Evolutionary conservation across 2,888 invertebrate species (phyloP).

Genomic region (Dryobotodes eremita): DNA sequence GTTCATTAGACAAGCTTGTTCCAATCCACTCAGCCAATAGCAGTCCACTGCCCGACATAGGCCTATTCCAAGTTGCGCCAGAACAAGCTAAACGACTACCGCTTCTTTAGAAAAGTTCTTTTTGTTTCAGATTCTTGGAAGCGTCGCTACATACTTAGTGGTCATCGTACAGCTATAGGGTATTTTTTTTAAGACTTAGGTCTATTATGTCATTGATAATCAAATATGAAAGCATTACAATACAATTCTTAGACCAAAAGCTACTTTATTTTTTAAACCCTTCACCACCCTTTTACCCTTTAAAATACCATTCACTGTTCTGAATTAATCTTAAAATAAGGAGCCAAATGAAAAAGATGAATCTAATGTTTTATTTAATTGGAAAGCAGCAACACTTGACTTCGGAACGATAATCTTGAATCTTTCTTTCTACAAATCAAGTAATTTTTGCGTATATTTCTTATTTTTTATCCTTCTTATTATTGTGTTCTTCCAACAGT

Average conservation of each 20-base stretch:
- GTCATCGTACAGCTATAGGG: slow-evolving; percentile 69
- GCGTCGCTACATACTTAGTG: slow-evolving; percentile 72
- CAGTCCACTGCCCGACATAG: not conserved
- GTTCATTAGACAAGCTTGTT: not conserved
- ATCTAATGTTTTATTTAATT: too few relatives aligned
- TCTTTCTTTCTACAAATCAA: not conserved
- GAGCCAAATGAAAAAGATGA: not conserved
- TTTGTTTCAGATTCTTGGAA: slow-evolving; percentile 72
- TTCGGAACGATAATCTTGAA: not conserved
- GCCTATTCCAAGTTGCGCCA: not conserved
- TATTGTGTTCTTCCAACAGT: slow-evolving; percentile 76
- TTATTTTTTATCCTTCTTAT: slow-evolving; percentile 57
- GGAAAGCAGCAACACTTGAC: not conserved
- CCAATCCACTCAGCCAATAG: not conserved
- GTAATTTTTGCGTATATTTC: not conserved
- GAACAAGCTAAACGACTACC: not conserved
- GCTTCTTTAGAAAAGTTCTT: not conserved
- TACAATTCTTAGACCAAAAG: not conserved
- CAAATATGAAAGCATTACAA: slow-evolving; percentile 2
- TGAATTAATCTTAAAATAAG: not conserved
- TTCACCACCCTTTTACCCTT: not conserved
- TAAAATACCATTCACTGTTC: not conserved
- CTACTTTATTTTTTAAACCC: not conserved
- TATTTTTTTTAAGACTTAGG: not conserved
- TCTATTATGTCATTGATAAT: not conserved